Base-by-base conservation (phyloP, 1,140 invertebrate genomes). In the Caenorhabditis remanei region DNA sequence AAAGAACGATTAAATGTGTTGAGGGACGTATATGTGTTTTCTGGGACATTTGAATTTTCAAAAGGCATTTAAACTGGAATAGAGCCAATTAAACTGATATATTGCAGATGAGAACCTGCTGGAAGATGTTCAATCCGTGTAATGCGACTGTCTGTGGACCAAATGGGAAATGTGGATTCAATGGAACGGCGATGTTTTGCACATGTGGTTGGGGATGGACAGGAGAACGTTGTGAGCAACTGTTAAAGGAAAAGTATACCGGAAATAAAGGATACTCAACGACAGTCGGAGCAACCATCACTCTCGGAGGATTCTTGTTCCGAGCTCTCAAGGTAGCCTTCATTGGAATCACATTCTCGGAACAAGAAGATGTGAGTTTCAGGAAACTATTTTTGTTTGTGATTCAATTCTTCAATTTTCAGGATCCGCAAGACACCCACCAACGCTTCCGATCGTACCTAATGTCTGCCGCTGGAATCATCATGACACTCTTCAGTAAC, bases 371-470 rank as follows among this genome's bases (percentile, higher is more conserved):
- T 63, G 24, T 32, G 61, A 32, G 0, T 40, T 6, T 58, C 19
- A n/a, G 1, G n/a, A 1, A 2, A 0, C n/a, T n/a, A 6, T n/a
- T 0, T 1, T 58, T n/a, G 13, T 58, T 13, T n/a, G 7, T 58
- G 1, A n/a, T n/a, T n/a, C n/a, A n/a, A n/a, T n/a, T n/a, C n/a
- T n/a, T n/a, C n/a, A n/a, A n/a, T 71, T 71, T 71, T 21, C 46
- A 79, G 71, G 71, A 79, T 14, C 43, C 46, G 0, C 71, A 79
- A 79, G 43, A 21, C 43, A 79, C 71, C 3, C 71, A 79, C 11
- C 71, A 79, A 79, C 43, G 46, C 9, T 32, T 79, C 7, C 71
- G 71, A n/a, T 46, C 16, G 3, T 21, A 19, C 11, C 24, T 19
- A 0, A 79, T 41, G 7, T 5, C 9, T 9, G 9, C 11, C 7